Evolutionary conservation across 30 jellyfish, hydroid and myxozoan species (phyloP), one percentile per base, ranked within the genome.

Genomic region (Phacellophora camtschatica): DNA sequence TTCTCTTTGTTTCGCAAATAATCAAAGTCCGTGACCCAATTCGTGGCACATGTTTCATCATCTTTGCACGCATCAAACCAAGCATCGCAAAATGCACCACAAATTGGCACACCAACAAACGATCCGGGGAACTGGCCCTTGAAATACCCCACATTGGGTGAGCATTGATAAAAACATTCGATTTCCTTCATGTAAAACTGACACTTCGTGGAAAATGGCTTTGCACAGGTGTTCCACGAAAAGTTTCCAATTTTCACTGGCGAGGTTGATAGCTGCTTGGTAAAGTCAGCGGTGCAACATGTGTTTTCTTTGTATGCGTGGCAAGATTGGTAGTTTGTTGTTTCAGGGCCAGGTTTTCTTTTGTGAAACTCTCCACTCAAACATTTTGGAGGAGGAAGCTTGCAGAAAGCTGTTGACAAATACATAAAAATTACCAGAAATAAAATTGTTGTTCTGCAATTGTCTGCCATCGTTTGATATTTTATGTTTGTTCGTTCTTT

Each of bases 131-230:
- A 86, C 65, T 19, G 66, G 30, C 96, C 96, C 41, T 64, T 86
- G 90, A 88, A 86, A 61, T 86, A 86, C 3, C 96, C 96, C 12
- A 86, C 96, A 43, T 62, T 70, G 15, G 96, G 96, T n/a, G 96
- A 86, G 33, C 96, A 86, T 34, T 86, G 96, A 62, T 86, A 86
- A 42, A 85, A 86, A 45, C 96, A 86, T 34, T 86, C 90, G 53
- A 86, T 71, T 24, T 86, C 90, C 24, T 43, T 65, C 96, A 86
- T 86, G 79, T 27, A 86, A 45, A 22, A 41, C 36, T 74, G 82
- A 27, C 96, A 86, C n/a, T 30, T 43, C 12, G 22, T 65, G 49
- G 81, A 39, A 11, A 86, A 19, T 19, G 16, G 33, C 20, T 13
- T 41, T 29, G 77, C 82, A 32, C 96, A 86, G 7, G 75, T 43